Base-by-base conservation (phyloP, 2,888 invertebrate genomes). In the Nezara viridula region DNA sequence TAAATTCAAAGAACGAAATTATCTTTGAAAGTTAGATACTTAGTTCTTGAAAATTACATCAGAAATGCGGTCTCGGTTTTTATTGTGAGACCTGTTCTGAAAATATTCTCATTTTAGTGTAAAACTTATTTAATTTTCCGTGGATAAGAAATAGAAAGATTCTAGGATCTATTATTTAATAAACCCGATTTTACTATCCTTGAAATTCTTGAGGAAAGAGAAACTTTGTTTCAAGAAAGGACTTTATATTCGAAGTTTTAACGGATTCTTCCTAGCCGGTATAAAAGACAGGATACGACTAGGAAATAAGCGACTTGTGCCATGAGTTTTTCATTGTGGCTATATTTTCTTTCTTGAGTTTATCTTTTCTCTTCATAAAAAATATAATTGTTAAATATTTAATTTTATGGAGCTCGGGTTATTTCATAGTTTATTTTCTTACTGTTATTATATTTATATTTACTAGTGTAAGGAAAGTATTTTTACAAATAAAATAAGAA, bases 281-380 rank as follows among this genome's bases (percentile, higher is more conserved):
- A 73, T 73, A 73, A 73, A 73, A 73, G 32, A 19, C 32, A 32
- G 32, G 66, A 73, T 32, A 21, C 66, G 66, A 19, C 16, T 73
- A 37, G 66, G 37, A 73, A 73, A 73, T 73, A 32, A 73, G 6
- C 21, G 66, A 37, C 66, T 73, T 73, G 66, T 73, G 37, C 66
- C 12, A 73, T 73, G 21, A 27, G 27, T 27, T 27, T 27, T 73
- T 37, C 37, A 19, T 73, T 37, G 6, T 21, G 19, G 66, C 7
- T 32, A 37, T 19, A 19, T 37, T 73, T 21, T 37, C 19, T 10
- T 73, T 7, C 21, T 0, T 0, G 19, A 10, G 7, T 37, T 37
- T 37, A 60, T 14, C 60, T 5, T 37, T 37, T 27, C 27, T 32
- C 0, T 60, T 27, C n/a, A 3, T 32, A 16, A 60, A 60, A 60